These are phyloP conservation scores for Solea solea DNA, from an alignment of 2,113 vertebrate species.

Conservation along the genomic window DNA sequence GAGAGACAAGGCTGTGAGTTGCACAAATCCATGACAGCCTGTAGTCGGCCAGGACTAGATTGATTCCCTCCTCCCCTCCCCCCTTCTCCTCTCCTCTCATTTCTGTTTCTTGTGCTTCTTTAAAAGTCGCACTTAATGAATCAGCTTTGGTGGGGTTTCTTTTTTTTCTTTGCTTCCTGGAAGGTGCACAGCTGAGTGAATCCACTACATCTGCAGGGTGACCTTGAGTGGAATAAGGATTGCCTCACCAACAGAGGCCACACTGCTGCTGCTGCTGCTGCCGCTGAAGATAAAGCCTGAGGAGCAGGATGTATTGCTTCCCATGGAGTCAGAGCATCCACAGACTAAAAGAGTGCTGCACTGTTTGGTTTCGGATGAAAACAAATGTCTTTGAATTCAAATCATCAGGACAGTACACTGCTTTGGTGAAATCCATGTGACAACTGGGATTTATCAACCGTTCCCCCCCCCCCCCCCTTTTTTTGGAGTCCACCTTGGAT, in stretches of 20 bases:
- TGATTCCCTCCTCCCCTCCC: slow-evolving; percentile 36
- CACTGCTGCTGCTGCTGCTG: slow-evolving; percentile 8
- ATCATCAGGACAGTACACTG: not conserved
- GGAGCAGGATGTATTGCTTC: slow-evolving; percentile 27
- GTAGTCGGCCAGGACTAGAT: slow-evolving; percentile 40
- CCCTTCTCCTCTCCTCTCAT: slow-evolving; percentile 24
- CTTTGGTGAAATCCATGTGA: not conserved
- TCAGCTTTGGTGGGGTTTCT: slow-evolving; percentile 12
- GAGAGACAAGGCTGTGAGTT: slow-evolving; percentile 55
- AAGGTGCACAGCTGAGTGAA: slow-evolving; percentile 37
- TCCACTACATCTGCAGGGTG: slow-evolving; percentile 38
- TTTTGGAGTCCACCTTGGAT: no score
- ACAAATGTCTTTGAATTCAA: not conserved
- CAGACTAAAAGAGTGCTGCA: not conserved
- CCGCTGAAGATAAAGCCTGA: slow-evolving; percentile 30
- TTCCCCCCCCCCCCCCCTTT: no score
- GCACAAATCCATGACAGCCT: slow-evolving; percentile 41
- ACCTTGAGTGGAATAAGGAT: slow-evolving; percentile 48
- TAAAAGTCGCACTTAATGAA: slow-evolving; percentile 30
- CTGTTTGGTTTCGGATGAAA: slow-evolving; percentile 16
- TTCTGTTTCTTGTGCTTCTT: slow-evolving; percentile 30
- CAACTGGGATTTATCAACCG: not conserved
- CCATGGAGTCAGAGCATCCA: not conserved
- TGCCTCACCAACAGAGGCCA: slow-evolving; percentile 33
- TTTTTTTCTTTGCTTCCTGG: slow-evolving; percentile 26